These are phyloP conservation scores for Calliphora vomitoria DNA, from an alignment of 2,888 invertebrate genomes.

Conservation along the genomic window DNA sequence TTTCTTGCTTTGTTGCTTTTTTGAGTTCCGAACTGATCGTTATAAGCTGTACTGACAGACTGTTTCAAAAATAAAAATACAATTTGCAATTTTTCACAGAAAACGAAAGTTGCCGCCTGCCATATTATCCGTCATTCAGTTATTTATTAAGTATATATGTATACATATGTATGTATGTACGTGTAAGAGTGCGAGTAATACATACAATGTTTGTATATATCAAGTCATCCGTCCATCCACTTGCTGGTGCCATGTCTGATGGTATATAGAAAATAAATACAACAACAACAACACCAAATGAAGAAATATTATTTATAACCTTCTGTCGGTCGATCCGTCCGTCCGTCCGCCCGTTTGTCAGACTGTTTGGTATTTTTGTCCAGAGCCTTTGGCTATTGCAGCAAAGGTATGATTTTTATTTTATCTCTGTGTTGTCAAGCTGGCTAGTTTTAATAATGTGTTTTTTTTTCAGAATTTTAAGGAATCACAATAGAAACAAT, in stretches of 20 bases:
- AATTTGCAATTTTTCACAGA: slow-evolving; percentile 56
- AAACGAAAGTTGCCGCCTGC: slow-evolving; percentile 64
- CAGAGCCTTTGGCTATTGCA: slow-evolving; percentile 32
- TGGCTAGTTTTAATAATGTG: background rate
- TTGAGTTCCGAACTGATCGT: slow-evolving; percentile 50
- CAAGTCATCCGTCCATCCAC: slow-evolving; percentile 9
- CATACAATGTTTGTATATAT: background rate
- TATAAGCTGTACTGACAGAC: slow-evolving; percentile 61
- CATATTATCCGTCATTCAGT: slow-evolving; percentile 33
- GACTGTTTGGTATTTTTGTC: slow-evolving; percentile 20
- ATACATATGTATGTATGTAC: background rate
- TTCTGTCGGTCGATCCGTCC: slow-evolving; percentile 6
- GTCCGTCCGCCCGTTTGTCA: slow-evolving; percentile 5
- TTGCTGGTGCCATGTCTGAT: slow-evolving; percentile 15
- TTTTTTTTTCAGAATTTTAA: background rate
- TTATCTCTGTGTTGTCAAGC: slow-evolving; percentile 13
- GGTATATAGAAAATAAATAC: slow-evolving; percentile 27
- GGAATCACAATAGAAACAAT: no score
- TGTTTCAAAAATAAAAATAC: slow-evolving; percentile 62
- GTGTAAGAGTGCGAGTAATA: background rate
- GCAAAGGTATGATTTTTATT: slow-evolving; percentile 19
- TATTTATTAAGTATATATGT: background rate
- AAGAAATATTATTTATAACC: slow-evolving; percentile 36
- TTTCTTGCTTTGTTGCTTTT: slow-evolving; percentile 20
- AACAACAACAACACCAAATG: background rate